phyloP scores from a whole-genome alignment of 2,797 vertebrate genomes.

The Xyrichtys novacula region DNA sequence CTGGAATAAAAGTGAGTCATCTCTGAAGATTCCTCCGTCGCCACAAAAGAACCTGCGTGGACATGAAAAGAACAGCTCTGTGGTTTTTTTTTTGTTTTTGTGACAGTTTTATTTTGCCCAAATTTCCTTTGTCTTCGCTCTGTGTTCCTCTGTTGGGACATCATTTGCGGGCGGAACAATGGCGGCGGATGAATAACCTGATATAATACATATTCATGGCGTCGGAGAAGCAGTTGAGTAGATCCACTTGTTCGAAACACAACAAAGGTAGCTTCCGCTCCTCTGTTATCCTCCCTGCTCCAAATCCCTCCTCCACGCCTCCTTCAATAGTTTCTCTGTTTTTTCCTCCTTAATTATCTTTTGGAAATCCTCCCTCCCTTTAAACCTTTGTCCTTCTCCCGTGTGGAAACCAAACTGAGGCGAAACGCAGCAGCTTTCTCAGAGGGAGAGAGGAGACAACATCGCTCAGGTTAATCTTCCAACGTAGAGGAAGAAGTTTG shows the following conservation, averaged over 20 bases:
- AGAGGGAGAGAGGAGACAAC: conserved; percentile 30
- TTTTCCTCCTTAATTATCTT: conserved; percentile 82
- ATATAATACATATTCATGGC: conserved; percentile 81
- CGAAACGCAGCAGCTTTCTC: conserved; percentile 45
- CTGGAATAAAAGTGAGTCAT: conserved; percentile 54
- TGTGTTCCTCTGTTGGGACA: conserved; percentile 60
- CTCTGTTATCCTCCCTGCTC: conserved; percentile 73
- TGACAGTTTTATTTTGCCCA: conserved; percentile 58
- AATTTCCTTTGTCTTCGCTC: conserved; percentile 58
- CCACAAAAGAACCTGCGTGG: conserved; percentile 56
- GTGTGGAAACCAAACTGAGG: conserved; percentile 77
- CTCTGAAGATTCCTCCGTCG: conserved; percentile 53
- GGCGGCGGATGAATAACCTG: conserved; percentile 67
- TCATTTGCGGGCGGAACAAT: conserved; percentile 73
- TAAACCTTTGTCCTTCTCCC: conserved; percentile 76
- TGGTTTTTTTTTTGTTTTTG: conserved; percentile 36
- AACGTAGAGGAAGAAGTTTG: conserved; percentile 26
- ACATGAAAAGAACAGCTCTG: conserved; percentile 62
- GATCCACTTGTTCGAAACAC: conserved; percentile 75
- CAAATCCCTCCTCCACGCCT: conserved; percentile 71
- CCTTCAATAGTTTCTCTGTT: conserved; percentile 72
- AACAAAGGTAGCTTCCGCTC: conserved; percentile 78
- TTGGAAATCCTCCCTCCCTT: conserved; percentile 72
- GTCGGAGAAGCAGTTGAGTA: conserved; percentile 60
- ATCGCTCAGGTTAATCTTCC: conserved; percentile 57